Percentiles rank a stretch among this genome's conserved stretches.
Conservation (phyloP, 2,113 vertebrate genomes). For the Tragelaphus buxtoni region DNA sequence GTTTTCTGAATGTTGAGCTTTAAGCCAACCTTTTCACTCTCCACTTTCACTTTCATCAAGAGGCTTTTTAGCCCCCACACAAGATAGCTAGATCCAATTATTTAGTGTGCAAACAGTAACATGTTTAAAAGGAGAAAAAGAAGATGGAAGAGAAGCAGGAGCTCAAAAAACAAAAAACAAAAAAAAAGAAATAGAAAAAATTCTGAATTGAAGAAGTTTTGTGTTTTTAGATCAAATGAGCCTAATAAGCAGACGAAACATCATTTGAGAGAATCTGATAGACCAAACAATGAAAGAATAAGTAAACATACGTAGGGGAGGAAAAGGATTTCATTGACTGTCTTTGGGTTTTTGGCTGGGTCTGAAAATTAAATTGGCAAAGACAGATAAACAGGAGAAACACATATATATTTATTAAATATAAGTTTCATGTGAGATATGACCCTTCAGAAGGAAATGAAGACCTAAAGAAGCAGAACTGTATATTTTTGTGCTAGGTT, state of each 20-base stretch:
- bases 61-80: background rate
- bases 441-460: background rate
- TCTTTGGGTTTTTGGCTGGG: background rate
- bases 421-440: background rate
- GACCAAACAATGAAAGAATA: background rate
- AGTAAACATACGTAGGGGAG: background rate
- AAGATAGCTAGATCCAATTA: background rate
- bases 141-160: background rate
- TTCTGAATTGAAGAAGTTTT: background rate
- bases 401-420: background rate
- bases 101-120: background rate
- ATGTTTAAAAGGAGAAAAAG: background rate
- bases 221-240: conserved; percentile 21
- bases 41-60: too few species aligned
- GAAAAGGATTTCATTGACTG: background rate
- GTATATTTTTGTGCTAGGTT: background rate
- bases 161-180: background rate
- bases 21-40: too few species aligned
- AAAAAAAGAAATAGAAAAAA: background rate
- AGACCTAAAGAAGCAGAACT: background rate
- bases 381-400: background rate
- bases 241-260: background rate
- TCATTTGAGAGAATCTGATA: background rate
- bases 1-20: too few species aligned
- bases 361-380: background rate